Base-by-base conservation (phyloP, 2,113 vertebrate genomes). In the Dendrocopos noguchii region DNA sequence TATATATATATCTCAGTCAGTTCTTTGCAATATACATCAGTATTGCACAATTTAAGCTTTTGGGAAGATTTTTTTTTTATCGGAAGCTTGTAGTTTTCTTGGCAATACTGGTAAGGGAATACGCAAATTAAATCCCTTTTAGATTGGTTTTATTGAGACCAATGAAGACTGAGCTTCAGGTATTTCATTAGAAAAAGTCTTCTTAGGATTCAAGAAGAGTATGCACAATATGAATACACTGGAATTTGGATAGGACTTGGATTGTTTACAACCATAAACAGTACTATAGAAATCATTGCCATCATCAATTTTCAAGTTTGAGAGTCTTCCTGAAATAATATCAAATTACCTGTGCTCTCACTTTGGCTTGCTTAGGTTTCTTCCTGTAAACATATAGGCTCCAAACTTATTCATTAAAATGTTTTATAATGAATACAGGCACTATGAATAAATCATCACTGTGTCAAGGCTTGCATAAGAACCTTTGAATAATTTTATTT, bases 401-500 rank as follows among this genome's bases (percentile, higher is more conserved):
- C 42, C 46, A n/a, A 83, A 53, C 2, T 63, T 89, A 56, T 24
- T 77, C 1, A 80, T 87, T 56, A 63, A 63, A 47, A 72, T 3
- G 3, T 33, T 53, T 84, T 76, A 72, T 75, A 10, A 50, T 27
- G 31, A 8, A 33, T 34, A n/a, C 2, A 28, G 0, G 1, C 13
- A 55, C 34, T 19, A 39, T 12, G 16, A 74, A 56, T 73, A 90
- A 88, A 83, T n/a, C 33, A 47, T 25, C 67, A 12, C 16, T 13
- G 52, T 0, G 0, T 71, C 36, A 82, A 78, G 5, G 6, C 31
- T 63, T 74, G 11, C 0, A 0, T 33, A 25, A 67, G 9, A 67
- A 29, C 14, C 34, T 80, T 67, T 44, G 10, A 88, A 47, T 15
- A 3, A 20, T 74, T 80, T 18, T 59, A 42, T 33, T 12, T 68